phyloP scores from a whole-genome alignment of 92 coral and sea anemone genomes.

The Zoanthus sociatus region DNA sequence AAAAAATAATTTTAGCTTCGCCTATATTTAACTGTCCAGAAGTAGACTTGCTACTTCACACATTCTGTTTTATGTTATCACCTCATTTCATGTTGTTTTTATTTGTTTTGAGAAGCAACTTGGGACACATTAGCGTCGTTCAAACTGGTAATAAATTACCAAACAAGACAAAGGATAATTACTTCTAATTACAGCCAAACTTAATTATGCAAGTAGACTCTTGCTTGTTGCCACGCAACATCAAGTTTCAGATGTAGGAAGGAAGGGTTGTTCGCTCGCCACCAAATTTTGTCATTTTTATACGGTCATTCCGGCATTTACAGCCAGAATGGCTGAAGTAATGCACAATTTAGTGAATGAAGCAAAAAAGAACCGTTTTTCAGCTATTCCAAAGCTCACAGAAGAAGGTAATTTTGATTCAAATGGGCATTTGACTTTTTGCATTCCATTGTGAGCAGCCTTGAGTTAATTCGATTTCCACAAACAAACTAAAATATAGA shows the following conservation, averaged over 20 bases:
- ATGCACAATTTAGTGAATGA: conserved; percentile 89
- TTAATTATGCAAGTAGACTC: conserved; percentile 36
- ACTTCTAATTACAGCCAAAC: conserved; percentile 21
- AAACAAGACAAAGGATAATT: conserved; percentile 42
- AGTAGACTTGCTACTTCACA: too few species aligned
- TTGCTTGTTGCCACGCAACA: conserved; percentile 48
- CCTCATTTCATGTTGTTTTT: conserved; percentile 2
- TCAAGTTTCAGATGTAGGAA: conserved; percentile 28
- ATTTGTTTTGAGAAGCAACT: not conserved
- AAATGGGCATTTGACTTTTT: conserved; percentile 22
- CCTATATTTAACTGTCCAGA: too few species aligned
- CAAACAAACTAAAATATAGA: conserved; percentile 22
- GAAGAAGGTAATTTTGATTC: conserved; percentile 81
- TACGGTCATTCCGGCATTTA: not conserved
- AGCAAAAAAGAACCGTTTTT: conserved; percentile 90
- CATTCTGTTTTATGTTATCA: not conserved
- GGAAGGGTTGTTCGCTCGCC: conserved; percentile 14
- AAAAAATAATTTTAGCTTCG: too few species aligned
- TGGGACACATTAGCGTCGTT: not conserved
- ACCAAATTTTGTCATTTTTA: not conserved
- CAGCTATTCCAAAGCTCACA: conserved; percentile 92
- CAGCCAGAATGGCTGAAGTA: conserved; percentile 92
- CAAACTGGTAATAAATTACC: conserved; percentile 32
- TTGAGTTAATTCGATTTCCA: not conserved
- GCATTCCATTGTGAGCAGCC: not conserved